Evolutionary conservation across 2,888 invertebrate genomes (phyloP), one percentile per base, ranked within the genome.

Genomic region (Leptinotarsa peninsularis): DNA sequence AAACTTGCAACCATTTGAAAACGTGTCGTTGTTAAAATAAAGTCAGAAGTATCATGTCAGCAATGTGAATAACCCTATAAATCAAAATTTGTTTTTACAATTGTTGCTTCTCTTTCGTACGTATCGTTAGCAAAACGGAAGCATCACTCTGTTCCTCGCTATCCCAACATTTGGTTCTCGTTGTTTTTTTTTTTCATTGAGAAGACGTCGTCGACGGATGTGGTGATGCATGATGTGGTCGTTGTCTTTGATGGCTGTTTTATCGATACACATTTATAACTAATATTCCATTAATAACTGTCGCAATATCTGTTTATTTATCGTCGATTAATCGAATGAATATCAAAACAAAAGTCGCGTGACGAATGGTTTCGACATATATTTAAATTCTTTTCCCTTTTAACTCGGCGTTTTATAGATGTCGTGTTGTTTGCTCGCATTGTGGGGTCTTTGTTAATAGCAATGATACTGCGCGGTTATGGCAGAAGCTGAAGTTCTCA

Each of bases 71-170:
- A 63, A 33, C 43, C 63, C n/a, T 63, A 18, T 63, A 43, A 33
- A 63, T 33, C 63, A 56, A 67, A 67, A 71, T 74, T 70, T 74
- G 49, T 74, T 74, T 66, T 74, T 56, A 58, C 70, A 74, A 70
- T 70, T 74, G 74, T 67, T 54, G 4, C 18, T 43, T 43, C 3
- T 43, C 69, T 3, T 52, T 63, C 68, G 50, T 50, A 5, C 33
- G 69, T 15, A 27, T 15, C 14, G 60, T 60, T 60, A 27, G 52
- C 67, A 49, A 74, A 74, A 70, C 74, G 74, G 74, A 71, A 74
- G 70, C 66, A 74, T 71, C 70, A 74, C 56, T 71, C 60, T 56
- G 15, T 58, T 49, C 49, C 70, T 15, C 66, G 43, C 49, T 70
- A 74, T 74, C 56, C 49, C 49, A 54, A 70, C 63, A 66, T 69